Base-by-base conservation (phyloP, 1,140 invertebrate genomes). In the Rhopalosiphum padi region DNA sequence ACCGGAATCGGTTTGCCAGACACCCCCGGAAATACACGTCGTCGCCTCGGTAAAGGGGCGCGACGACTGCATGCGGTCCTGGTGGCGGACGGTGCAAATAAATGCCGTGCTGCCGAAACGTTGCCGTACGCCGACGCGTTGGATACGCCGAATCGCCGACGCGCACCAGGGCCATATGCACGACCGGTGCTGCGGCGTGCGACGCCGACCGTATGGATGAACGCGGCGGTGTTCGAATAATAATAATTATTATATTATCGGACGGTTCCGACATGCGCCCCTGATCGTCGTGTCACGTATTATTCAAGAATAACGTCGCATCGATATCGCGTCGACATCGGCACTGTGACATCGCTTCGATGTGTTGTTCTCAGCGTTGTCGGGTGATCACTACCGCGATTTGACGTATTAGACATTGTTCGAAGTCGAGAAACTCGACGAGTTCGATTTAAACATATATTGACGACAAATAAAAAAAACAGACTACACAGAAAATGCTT, bases 211-310 rank as follows among this genome's bases (percentile, higher is more conserved):
- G 53, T 23, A 22, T 23, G n/a, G n/a, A n/a, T n/a, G n/a, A n/a
- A 68, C 30, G 18, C 60, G 5, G 41, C 18, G 41, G 30, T 30
- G 55, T 60, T 30, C 22, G 30, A 60, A 21, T 21, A n/a, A n/a
- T n/a, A 68, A 18, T 4, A 4, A 77, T n/a, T 15, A n/a, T n/a
- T 6, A 2, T 37, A 55, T 55, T 55, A 55, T 8, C 8, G 55
- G 8, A 60, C 25, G 8, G 30, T 41, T 18, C 30, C 15, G 18
- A 22, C 41, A 60, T 90, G 48, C 21, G 18, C 30, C 43, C 88
- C 88, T 90, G 53, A 55, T 90, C 9, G n/a, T 11, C 51, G 51
- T 51, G 53, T 90, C 88, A 90, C 88, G 88, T 90, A 90, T 53
- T 90, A 90, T 90, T 60, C 88, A 90, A 90, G 88, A 90, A 60